Evolutionary conservation across 2,797 vertebrate genomes (phyloP).

Genomic region (Syncerus caffer): DNA sequence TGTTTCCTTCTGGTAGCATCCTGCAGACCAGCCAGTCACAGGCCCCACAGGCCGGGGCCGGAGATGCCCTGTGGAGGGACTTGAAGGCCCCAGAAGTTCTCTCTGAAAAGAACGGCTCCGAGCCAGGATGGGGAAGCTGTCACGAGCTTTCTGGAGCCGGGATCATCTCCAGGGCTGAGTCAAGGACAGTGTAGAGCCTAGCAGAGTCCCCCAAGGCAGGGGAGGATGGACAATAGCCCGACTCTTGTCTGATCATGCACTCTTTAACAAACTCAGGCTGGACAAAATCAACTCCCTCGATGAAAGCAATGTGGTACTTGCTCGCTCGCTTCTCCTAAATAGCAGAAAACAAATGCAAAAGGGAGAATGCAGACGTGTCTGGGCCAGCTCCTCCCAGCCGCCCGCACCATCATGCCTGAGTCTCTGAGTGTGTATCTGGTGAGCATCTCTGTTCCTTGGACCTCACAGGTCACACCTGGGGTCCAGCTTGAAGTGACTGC

Average conservation of each 20-base stretch:
- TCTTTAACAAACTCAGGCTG: not conserved
- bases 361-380: not conserved
- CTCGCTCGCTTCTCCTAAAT: not conserved
- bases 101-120: not conserved
- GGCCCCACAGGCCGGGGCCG: not conserved
- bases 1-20: not conserved
- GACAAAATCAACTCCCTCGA: not conserved
- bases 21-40: not conserved
- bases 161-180: not conserved
- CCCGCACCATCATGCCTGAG: accelerated
- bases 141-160: not conserved
- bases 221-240: too few species aligned
- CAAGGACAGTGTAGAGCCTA: not conserved
- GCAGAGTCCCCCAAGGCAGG: not conserved
- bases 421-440: not conserved
- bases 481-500: not conserved
- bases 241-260: accelerated
- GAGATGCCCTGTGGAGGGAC: not conserved
- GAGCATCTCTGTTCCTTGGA: accelerated
- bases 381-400: not conserved
- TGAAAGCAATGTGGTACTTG: not conserved
- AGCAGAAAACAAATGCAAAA: not conserved
- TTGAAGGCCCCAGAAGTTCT: too few species aligned
- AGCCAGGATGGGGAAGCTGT: not conserved
- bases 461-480: not conserved